Base-by-base conservation (phyloP, 1,140 invertebrate species). In the Drosophila parabipectinata region DNA sequence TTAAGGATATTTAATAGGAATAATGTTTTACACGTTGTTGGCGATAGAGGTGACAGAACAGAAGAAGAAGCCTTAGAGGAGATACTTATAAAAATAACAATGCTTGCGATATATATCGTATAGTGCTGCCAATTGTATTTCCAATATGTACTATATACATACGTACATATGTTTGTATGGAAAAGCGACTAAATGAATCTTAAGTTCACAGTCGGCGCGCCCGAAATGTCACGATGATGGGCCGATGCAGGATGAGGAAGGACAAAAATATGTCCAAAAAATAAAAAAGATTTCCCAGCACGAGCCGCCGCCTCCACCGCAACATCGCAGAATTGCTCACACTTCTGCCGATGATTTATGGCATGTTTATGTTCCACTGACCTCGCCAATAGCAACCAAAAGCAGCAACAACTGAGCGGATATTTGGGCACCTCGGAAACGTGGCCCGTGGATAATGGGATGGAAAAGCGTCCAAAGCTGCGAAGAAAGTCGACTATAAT, bases 291-390 rank as follows among this genome's bases (percentile, higher is more conserved):
- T 79, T 76, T 60, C 60, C 60, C 56, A 64, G 73, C 81, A 81
- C 81, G 68, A 67, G 81, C 73, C 64, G 44, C 74, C 57, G 53
- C 62, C 66, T 63, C 76, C 56, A 50, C 56, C 32, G 8, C 34
- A 37, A 10, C 74, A 66, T 64, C 57, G 44, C 58, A 44, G 48
- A 48, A 51, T 60, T 26, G 30, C 71, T 44, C 69, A 63, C 69
- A 73, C 71, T 75, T 66, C 34, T 56, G 47, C 56, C 34, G 61
- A 84, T 84, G 82, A 84, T 84, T 84, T 84, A 84, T 87, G 81
- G 59, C 73, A 84, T 84, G 81, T 84, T 84, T 84, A 87, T 87
- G 77, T 87, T 76, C 77, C 82, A 76, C 81, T 84, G 82, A 84
- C 82, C 81, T 84, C 77, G 77, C 77, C 73, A 69, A 77, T 64